A percentile compares a stretch with the other conserved stretches of the same genome.
Evolutionary conservation across 2,113 vertebrate genomes (phyloP).

Genomic region (Oryctolagus cuniculus): DNA sequence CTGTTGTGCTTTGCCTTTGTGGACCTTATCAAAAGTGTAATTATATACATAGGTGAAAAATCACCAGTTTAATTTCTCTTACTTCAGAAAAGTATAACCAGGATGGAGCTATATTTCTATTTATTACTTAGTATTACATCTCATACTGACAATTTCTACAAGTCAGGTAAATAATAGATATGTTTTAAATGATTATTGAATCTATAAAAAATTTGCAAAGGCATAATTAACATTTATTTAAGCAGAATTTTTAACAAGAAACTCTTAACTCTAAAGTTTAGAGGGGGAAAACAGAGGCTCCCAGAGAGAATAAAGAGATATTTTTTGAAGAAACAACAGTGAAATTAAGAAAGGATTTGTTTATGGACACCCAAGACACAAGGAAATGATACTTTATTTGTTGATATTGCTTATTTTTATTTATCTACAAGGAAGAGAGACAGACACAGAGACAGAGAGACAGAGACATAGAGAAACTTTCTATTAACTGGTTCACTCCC

Average conservation of each 20-base stretch:
- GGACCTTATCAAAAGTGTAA: neutral
- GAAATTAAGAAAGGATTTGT: neutral
- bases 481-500: no score
- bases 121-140: neutral
- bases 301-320: neutral
- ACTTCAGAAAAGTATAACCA: neutral
- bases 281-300: neutral
- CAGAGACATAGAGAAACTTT: no score
- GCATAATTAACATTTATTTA: neutral
- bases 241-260: neutral
- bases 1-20: neutral
- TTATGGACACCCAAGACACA: neutral
- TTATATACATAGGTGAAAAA: neutral
- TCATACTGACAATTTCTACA: neutral
- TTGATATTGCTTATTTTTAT: no score
- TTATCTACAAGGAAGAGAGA: no score
- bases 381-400: neutral
- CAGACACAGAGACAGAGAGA: no score
- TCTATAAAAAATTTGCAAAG: neutral
- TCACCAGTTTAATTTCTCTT: neutral
- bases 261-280: neutral
- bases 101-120: neutral
- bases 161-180: neutral
- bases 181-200: neutral
- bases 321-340: neutral